These are phyloP conservation scores for Raja brachyura DNA, from an alignment of 2,113 vertebrate genomes.

Conservation along the genomic window DNA sequence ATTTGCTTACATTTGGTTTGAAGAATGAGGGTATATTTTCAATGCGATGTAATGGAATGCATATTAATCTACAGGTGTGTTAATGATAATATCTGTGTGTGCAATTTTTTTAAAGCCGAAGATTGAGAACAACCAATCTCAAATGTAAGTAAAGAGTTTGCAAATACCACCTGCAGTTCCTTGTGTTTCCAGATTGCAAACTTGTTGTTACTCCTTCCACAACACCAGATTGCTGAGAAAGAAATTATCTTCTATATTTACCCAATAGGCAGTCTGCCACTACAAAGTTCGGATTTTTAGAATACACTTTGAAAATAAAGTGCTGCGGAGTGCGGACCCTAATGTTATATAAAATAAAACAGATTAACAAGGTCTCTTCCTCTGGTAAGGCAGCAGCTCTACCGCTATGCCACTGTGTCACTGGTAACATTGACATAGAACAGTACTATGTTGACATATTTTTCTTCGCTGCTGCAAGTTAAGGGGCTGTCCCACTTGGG, in stretches of 20 bases:
- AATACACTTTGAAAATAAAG: neutral
- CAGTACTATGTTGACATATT: too few species aligned
- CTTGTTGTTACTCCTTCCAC: neutral
- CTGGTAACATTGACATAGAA: too few species aligned
- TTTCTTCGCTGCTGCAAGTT: too few species aligned
- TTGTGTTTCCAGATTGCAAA: too few species aligned
- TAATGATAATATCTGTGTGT: neutral
- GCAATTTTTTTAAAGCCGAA: neutral
- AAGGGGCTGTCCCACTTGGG: too few species aligned
- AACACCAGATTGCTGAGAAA: neutral
- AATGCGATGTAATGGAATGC: neutral
- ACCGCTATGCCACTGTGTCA: too few species aligned
- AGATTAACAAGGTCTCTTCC: too few species aligned
- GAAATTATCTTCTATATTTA: neutral
- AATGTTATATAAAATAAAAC: too few species aligned
- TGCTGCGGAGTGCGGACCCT: too few species aligned
- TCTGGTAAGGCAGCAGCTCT: too few species aligned
- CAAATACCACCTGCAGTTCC: neutral
- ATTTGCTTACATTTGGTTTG: neutral
- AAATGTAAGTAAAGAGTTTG: neutral
- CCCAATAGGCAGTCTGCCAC: neutral
- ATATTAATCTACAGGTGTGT: neutral
- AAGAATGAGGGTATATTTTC: neutral
- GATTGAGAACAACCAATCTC: neutral
- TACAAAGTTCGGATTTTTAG: neutral